Evolutionary conservation across 2,888 invertebrate genomes (phyloP), one percentile per base, ranked within the genome.

Genomic region (Heteromurus nitidus): DNA sequence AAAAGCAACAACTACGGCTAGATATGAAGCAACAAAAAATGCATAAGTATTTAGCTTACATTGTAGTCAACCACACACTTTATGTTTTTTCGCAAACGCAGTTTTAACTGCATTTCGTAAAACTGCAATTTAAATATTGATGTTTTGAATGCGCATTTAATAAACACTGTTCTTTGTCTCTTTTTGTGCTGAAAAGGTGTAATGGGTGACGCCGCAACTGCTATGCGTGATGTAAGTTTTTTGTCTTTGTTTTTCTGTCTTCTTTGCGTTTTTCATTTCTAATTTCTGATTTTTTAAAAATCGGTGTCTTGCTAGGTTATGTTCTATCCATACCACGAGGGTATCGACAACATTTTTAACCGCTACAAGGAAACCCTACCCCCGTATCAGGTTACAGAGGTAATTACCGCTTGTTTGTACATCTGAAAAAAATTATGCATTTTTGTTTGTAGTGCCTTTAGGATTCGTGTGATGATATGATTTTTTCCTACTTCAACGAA

Each of bases 291-390:
- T 95, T 0, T n/a, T n/a, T n/a, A n/a, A n/a, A n/a, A n/a, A n/a
- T n/a, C n/a, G n/a, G n/a, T n/a, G n/a, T n/a, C n/a, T n/a, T n/a
- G n/a, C n/a, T n/a, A n/a, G n/a, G n/a, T n/a, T n/a, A 90, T 94
- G 30, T 96, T 96, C 91, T 96, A 95, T 90, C 93, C 94, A 88
- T 95, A 94, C 94, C 96, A 96, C 88, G 91, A 94, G 0, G 93
- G 92, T 88, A 90, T 95, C 24, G 94, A 96, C 87, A 93, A 94
- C 86, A 90, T 96, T 44, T 95, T 95, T 91, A 91, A 92, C 86
- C 91, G 93, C 84, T 93, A 93, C 89, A 96, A 96, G 89, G 90
- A 91, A 82, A 93, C 92, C 16, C 90, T 96, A 30, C 90, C 93
- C 0, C 91, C 93, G 3, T 96, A 96, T 88, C 81, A 79, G 18